Percentiles rank a stretch among this genome's conserved stretches.
These are phyloP conservation scores for Naja naja DNA, from an alignment of 2,113 vertebrate genomes.

Conservation along the genomic window DNA sequence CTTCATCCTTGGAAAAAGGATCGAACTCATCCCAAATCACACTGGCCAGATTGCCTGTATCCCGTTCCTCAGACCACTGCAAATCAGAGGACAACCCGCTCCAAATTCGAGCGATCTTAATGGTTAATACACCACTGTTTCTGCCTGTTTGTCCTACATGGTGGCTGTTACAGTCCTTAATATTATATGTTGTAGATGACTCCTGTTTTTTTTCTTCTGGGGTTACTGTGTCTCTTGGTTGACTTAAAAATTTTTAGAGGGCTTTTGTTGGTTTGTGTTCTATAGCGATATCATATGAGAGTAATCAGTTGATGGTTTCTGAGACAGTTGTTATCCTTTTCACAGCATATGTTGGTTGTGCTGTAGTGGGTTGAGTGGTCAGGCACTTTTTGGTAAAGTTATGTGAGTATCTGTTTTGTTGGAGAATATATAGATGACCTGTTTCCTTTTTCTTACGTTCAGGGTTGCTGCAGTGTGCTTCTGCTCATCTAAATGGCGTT, in stretches of 20 bases:
- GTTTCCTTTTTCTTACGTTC: neutral
- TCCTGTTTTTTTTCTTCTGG: neutral
- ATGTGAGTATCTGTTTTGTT: neutral
- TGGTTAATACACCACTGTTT: too few species aligned
- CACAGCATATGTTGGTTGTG: neutral
- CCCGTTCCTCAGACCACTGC: too few species aligned
- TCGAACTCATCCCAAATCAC: too few species aligned
- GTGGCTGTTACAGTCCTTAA: neutral
- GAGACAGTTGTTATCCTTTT: neutral
- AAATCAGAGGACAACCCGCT: too few species aligned
- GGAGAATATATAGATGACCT: neutral
- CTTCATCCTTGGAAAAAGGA: too few species aligned
- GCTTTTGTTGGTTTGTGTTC: neutral
- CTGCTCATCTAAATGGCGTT: neutral
- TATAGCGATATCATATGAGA: neutral
- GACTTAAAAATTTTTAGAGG: neutral
- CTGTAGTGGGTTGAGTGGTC: neutral
- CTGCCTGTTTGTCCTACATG: neutral
- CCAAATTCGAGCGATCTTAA: too few species aligned
- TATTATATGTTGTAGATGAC: neutral
- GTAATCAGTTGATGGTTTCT: neutral
- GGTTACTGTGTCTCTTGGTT: neutral
- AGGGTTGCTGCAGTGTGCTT: neutral
- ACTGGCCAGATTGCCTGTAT: too few species aligned
- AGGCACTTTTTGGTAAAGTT: neutral